Evolutionary conservation across 2,797 vertebrate species (phyloP).

Genomic region (Sebastes steindachneri): DNA sequence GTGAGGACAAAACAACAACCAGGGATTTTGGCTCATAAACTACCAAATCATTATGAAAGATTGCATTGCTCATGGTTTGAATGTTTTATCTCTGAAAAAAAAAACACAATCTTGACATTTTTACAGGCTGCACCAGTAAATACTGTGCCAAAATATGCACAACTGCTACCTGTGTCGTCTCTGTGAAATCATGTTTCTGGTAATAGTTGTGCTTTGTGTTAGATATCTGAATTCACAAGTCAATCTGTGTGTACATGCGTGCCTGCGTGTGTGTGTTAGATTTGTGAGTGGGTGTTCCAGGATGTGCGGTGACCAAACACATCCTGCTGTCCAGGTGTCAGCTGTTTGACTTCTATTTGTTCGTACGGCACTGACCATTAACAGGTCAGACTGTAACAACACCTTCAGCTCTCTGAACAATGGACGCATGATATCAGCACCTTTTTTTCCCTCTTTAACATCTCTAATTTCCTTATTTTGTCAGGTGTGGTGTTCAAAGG

Average conservation of each 20-base stretch:
- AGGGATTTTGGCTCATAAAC: not conserved
- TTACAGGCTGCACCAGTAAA: not conserved
- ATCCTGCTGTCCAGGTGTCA: constrained; percentile 67
- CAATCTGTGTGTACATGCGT: not conserved
- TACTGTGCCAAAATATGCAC: not conserved
- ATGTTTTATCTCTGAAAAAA: constrained; percentile 17
- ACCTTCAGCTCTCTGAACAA: constrained; percentile 46
- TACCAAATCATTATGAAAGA: not conserved
- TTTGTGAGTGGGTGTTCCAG: constrained; percentile 12
- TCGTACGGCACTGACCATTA: constrained; percentile 20
- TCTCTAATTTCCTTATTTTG: constrained; percentile 55
- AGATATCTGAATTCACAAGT: not conserved
- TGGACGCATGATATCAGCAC: constrained; percentile 38
- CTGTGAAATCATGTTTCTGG: not conserved
- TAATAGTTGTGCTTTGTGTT: not conserved
- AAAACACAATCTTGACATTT: constrained; percentile 8
- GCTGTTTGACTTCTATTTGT: constrained; percentile 50
- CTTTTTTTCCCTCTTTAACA: constrained; percentile 11
- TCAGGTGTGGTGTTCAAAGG: constrained; percentile 40
- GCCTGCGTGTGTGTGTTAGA: not conserved
- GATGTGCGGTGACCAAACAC: constrained; percentile 50
- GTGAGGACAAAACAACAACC: not conserved
- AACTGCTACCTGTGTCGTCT: not conserved
- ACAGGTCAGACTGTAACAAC: constrained; percentile 54
- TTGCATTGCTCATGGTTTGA: not conserved